Conservation (phyloP, 2,113 vertebrate genomes). For the Octodon degus region DNA sequence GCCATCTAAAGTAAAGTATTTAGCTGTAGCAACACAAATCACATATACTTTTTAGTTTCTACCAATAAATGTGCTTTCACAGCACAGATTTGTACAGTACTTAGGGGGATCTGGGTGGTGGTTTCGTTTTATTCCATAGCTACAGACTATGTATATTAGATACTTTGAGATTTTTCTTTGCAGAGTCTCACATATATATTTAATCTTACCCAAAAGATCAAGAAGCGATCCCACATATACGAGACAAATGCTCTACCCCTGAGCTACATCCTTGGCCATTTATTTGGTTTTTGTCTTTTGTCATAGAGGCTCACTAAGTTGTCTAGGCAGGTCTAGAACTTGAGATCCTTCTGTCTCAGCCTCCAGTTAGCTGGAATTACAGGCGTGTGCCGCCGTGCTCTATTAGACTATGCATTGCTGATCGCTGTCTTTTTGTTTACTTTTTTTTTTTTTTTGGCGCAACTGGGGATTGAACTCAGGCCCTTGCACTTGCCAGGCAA, state of each 20-base stretch:
- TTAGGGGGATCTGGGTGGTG: neutral
- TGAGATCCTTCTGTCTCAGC: neutral
- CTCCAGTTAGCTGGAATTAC: neutral
- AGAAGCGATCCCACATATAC: neutral
- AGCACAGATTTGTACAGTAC: neutral
- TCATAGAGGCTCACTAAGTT: neutral
- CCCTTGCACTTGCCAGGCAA: too few species aligned
- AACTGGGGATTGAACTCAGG: too few species aligned
- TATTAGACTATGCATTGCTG: neutral
- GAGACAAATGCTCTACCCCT: neutral
- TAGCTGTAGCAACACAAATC: neutral
- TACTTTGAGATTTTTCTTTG: neutral
- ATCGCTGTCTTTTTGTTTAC: neutral
- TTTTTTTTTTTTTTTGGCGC: neutral
- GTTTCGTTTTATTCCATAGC: neutral
- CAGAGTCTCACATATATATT: neutral
- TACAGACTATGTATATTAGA: neutral
- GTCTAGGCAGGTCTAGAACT: neutral
- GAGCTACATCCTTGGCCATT: neutral
- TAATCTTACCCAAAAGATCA: neutral
- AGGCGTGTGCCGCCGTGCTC: neutral
- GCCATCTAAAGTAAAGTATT: neutral
- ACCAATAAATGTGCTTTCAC: neutral
- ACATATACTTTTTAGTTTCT: neutral
- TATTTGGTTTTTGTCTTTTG: neutral